Evolutionary conservation across 2,797 vertebrate genomes (phyloP).

Genomic region (Fringilla coelebs): DNA sequence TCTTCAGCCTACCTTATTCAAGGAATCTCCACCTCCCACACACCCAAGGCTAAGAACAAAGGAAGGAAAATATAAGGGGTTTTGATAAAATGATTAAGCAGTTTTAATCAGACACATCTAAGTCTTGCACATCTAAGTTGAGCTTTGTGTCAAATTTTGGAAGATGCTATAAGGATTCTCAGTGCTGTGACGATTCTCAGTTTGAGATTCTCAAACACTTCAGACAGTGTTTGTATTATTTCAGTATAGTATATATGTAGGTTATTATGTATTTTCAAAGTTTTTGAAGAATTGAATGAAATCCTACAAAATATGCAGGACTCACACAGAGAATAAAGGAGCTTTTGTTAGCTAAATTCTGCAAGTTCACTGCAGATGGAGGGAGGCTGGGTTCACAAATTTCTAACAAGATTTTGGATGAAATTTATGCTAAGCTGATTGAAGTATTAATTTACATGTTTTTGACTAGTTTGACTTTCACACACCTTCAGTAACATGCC

Average conservation of each 20-base stretch:
- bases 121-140: neutral
- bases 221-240: neutral
- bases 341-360: neutral
- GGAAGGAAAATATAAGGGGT: neutral
- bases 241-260: neutral
- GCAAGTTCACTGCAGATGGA: neutral
- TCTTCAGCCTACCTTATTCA: neutral
- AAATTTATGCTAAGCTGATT: neutral
- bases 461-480: neutral
- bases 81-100: neutral
- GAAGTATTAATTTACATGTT: neutral
- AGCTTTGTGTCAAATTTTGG: neutral
- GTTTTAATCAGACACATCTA: neutral
- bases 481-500: neutral
- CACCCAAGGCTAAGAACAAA: neutral
- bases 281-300: neutral
- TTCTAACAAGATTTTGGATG: neutral
- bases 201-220: neutral
- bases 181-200: neutral
- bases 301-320: neutral
- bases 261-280: neutral
- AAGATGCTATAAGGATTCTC: neutral
- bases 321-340: neutral
- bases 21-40: neutral
- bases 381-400: neutral